phyloP scores from a whole-genome alignment of 2,113 vertebrate species.

The Pygathrix nemaeus region DNA sequence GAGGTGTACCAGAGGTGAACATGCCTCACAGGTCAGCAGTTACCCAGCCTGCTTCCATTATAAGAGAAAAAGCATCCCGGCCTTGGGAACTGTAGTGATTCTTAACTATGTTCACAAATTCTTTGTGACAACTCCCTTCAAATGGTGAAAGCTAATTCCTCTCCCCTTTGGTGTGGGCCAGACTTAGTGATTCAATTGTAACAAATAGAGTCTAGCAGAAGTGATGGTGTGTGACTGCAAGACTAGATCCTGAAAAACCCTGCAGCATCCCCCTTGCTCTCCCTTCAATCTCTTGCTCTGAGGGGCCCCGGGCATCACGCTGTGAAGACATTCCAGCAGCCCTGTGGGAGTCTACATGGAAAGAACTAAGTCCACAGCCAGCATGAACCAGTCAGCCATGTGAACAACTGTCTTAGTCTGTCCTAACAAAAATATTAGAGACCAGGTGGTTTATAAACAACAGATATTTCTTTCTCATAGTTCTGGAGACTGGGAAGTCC shows the following conservation, averaged over 20 bases:
- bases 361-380: background rate
- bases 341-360: background rate
- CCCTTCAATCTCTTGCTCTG: background rate
- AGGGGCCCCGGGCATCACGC: background rate
- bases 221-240: background rate
- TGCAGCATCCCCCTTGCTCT: background rate
- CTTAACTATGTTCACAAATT: background rate
- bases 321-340: background rate
- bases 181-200: background rate
- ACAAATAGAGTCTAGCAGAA: background rate
- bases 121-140: background rate
- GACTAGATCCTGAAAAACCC: background rate
- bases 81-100: background rate
- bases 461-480: background rate
- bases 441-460: background rate
- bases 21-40: background rate
- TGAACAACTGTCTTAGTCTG: background rate
- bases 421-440: background rate
- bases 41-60: background rate
- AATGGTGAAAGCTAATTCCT: background rate
- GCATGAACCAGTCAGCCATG: background rate
- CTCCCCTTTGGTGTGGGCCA: background rate
- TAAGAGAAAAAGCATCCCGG: background rate
- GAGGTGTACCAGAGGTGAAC: background rate
- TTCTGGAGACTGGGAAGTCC: background rate